Percentiles rank a stretch among this genome's conserved stretches.
phyloP scores from a whole-genome alignment of 2,888 invertebrate species.

The Escarpia spicata region DNA sequence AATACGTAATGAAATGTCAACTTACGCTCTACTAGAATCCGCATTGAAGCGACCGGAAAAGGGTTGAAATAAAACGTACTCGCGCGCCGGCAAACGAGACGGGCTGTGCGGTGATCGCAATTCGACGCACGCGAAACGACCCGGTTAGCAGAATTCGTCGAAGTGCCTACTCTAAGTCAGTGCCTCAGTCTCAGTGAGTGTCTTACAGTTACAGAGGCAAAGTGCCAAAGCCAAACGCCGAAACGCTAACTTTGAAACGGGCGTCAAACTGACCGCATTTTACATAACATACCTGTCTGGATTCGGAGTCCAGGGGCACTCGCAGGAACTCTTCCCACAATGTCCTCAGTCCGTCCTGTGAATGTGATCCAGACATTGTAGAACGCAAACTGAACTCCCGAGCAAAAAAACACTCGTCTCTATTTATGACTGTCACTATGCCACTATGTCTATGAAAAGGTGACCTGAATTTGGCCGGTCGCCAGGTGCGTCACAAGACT shows the following conservation, averaged over 20 bases:
- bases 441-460: background rate
- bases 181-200: background rate
- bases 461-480: conserved; percentile 16
- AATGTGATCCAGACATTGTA: background rate
- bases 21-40: no score
- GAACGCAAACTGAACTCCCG: background rate
- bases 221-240: background rate
- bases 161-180: no score
- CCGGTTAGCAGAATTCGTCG: no score
- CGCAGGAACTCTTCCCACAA: background rate
- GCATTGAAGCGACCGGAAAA: no score
- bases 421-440: background rate
- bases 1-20: no score
- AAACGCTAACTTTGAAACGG: background rate
- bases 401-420: background rate
- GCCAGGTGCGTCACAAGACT: background rate
- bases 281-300: background rate
- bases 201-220: background rate
- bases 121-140: no score
- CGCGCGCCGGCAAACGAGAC: no score
- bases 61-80: no score
- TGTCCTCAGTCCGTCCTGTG: background rate
- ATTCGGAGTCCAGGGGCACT: background rate
- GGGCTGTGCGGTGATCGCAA: no score
- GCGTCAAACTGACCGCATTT: background rate